These are phyloP conservation scores for Odontomyia ornata DNA, from an alignment of 2,888 invertebrate species.

Conservation along the genomic window DNA sequence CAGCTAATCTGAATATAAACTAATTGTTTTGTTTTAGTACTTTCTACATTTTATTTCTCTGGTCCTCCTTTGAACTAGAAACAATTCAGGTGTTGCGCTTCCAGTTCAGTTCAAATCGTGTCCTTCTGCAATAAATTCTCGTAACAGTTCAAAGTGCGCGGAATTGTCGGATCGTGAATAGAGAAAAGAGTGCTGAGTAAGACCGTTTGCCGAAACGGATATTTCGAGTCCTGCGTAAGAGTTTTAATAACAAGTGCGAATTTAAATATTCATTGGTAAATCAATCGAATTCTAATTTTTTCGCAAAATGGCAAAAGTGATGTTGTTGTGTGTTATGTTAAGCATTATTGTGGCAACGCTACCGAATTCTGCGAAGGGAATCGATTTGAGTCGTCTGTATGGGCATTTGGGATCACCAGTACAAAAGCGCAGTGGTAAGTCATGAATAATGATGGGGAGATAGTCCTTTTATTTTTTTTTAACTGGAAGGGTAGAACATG, in stretches of 20 bases:
- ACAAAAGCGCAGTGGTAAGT: conserved; percentile 64
- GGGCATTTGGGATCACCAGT: conserved; percentile 70
- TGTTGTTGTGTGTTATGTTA: conserved; percentile 66
- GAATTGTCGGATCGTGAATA: conserved; percentile 12
- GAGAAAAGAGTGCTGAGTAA: neutral
- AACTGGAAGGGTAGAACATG: no score
- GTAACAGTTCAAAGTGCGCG: conserved; percentile 1
- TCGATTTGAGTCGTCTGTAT: conserved; percentile 83
- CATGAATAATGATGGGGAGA: neutral
- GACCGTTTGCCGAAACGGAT: conserved; percentile 3
- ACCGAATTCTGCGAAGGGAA: conserved; percentile 73
- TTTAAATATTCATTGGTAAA: neutral
- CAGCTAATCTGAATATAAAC: neutral
- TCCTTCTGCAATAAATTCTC: neutral
- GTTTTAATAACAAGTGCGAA: conserved; percentile 12
- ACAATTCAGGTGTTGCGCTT: neutral
- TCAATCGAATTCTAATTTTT: neutral
- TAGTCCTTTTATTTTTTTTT: no score
- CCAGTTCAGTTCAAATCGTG: no score
- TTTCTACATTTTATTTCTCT: neutral
- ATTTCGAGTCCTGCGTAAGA: conserved; percentile 1
- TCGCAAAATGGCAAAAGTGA: conserved; percentile 51
- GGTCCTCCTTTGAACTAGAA: neutral
- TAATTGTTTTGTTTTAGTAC: neutral
- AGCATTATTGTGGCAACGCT: conserved; percentile 72